phyloP scores from a whole-genome alignment of 2,888 invertebrate genomes.

The Agonopterix alstromeriana region DNA sequence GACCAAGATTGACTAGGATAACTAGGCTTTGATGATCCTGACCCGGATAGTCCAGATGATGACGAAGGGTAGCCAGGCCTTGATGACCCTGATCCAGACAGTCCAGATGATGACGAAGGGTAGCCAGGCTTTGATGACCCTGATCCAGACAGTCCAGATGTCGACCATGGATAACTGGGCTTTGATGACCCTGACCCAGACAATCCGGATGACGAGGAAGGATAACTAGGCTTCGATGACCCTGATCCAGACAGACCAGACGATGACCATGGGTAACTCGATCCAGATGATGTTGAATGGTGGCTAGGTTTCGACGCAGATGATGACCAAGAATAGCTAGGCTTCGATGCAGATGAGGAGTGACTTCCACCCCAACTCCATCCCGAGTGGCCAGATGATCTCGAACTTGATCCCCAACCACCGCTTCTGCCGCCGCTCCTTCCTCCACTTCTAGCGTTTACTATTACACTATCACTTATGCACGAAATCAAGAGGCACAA shows the following conservation, averaged over 20 bases:
- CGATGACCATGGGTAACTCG: conserved; percentile 10
- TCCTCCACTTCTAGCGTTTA: conserved; percentile 27
- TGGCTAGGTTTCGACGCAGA: conserved; percentile 5
- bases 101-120: conserved; percentile 9
- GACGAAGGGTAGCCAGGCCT: neutral
- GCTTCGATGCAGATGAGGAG: conserved; percentile 11
- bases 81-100: conserved; percentile 10
- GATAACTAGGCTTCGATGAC: conserved; percentile 8
- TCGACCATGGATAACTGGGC: neutral
- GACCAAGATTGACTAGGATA: conserved; percentile 9
- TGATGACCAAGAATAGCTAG: conserved; percentile 7
- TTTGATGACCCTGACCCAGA: conserved; percentile 9
- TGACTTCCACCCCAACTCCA: no score
- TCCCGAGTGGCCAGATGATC: neutral
- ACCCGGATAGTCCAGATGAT: conserved; percentile 1
- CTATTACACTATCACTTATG: conserved; percentile 29
- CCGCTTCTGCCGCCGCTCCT: conserved; percentile 5
- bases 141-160: conserved; percentile 3
- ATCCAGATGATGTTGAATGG: conserved; percentile 7
- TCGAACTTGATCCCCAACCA: conserved; percentile 1
- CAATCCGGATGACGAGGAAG: conserved; percentile 7
- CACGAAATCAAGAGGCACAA: conserved; percentile 45
- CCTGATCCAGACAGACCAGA: conserved; percentile 6
- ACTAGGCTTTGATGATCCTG: neutral
- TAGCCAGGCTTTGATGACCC: conserved; percentile 7